Evolutionary conservation across 2,113 vertebrate species (phyloP), one percentile per base, ranked within the genome.

Genomic region (Chlamydotis undulata): DNA sequence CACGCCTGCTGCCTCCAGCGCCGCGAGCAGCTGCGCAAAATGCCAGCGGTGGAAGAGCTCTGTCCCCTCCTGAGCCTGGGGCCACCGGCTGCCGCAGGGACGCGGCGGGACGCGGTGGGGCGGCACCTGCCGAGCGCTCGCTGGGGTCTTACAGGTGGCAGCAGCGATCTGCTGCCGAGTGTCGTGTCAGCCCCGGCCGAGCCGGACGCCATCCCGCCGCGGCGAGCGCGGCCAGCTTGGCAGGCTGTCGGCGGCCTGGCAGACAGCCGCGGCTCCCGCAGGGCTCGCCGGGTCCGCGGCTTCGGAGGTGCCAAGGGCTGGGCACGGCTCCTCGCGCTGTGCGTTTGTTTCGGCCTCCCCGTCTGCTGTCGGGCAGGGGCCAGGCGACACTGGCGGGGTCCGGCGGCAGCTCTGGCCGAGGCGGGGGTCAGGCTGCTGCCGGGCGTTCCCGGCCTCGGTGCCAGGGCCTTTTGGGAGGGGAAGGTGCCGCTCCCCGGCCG

Each of bases 11-110:
- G 49, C 53, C 49, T 8, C 39, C 63, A 26, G 71, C 1, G 10
- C 73, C 6, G 1, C 9, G 1, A 65, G 70, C 24, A 14, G 79
- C 53, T 1, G 0, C 7, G 81, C 31, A 6, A 9, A 12, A 0
- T 2, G 0, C 14, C 0, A 0, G 41, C 3, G 4, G 14, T 4
- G 1, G 49, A 19, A 56, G 52, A 83, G 76, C 80, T 37, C 19
- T 0, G 0, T 22, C 60, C 37, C 15, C 28, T n/a, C 49, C 31
- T 0, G 2, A 65, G 41, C 65, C 7, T 0, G 2, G 59, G 33
- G 76, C 24, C 60, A 13, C 39, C 2, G 0, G 7, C 4, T 14
- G 37, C 68, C 16, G 3, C 3, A 1, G 39, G 55, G 43, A 47
- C 2, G 67, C 1, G 14, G 57, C 33, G 15, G 92, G 82, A 25